Evolutionary conservation across 2,797 vertebrate species (phyloP), one percentile per base, ranked within the genome.

Genomic region (Melanotaenia boesemani): DNA sequence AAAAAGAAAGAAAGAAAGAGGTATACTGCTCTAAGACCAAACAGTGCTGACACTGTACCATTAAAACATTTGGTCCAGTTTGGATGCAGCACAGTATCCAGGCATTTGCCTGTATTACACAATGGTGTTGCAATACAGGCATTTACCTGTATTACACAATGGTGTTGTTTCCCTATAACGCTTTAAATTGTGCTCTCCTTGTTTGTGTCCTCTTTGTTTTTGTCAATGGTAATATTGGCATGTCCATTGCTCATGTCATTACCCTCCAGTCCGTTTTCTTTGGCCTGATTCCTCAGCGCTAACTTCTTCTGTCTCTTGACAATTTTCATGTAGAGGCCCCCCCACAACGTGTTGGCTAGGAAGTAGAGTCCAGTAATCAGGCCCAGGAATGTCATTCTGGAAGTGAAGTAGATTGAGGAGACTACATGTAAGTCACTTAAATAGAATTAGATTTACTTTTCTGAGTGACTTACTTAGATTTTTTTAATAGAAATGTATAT

Each of bases 371-470:
- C 90, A 6, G 72, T 88, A 10, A 95, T 69, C 56, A 96, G 50
- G 1, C 95, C 95, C 80, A 95, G 46, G 74, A 91, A 96, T 0
- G 82, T 92, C 10, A 85, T 15, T 67, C 95, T 96, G 85, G 1
- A 82, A 63, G 37, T 3, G 18, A 50, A 76, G 26, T 1, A 56
- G 8, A 16, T 1, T 0, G 1, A 72, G 37, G 2, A 71, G 30
- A 34, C 69, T 36, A 60, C 1, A 3, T 48, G 10, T 13, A 26
- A 30, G 41, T 44, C 41, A 18, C 6, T 18, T 6, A 18, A 44
- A 44, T 6, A 44, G 41, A 44, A 44, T 44, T 44, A 5, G 41
- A 44, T 16, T 18, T 44, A 0, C 16, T 13, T 41, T 13, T 41
- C 13, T 41, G 12, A 15, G 39, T 41, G 13, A 12, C 12, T 41